Percentiles rank a stretch among this genome's conserved stretches.
These are phyloP conservation scores for Bombus fervidus DNA, from an alignment of 1,140 invertebrate species.

Conservation along the genomic window DNA sequence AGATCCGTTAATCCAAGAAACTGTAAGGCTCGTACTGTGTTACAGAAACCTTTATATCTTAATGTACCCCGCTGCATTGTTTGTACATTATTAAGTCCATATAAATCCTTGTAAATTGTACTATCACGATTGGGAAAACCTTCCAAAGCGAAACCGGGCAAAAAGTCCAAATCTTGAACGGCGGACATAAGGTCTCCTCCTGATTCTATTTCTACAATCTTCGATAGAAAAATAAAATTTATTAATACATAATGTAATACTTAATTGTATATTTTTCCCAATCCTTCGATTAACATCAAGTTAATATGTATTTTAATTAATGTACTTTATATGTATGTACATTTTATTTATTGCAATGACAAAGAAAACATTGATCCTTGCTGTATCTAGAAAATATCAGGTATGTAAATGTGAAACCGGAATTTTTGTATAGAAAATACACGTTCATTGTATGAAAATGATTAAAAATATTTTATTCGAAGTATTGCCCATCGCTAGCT, in stretches of 20 bases:
- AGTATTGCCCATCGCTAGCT: no score
- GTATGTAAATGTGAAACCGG: no score
- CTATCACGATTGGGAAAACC: conserved; percentile 98
- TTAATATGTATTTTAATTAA: no score
- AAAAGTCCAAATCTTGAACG: conserved; percentile 90
- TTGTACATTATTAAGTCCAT: conserved; percentile 92
- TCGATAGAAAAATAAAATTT: conserved; percentile 29
- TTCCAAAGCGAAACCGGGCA: conserved; percentile 98
- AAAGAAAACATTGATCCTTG: no score
- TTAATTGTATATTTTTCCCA: no score
- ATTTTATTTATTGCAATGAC: no score
- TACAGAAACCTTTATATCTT: conserved; percentile 94
- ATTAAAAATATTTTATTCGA: no score
- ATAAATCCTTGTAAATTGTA: conserved; percentile 93
- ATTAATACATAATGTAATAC: background rate
- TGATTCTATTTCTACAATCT: conserved; percentile 94
- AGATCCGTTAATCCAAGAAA: conserved; percentile 94
- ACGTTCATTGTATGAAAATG: no score
- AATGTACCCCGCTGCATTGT: conserved; percentile 96
- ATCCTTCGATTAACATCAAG: no score
- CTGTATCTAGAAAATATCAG: no score
- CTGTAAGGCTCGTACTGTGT: conserved; percentile 93
- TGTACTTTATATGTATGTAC: no score
- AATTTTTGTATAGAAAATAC: no score
- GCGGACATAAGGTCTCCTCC: conserved; percentile 94